Percentiles rank a stretch among this genome's conserved stretches.
These are phyloP conservation scores for Pteria penguin DNA, from an alignment of 2,888 invertebrate genomes.

Conservation along the genomic window DNA sequence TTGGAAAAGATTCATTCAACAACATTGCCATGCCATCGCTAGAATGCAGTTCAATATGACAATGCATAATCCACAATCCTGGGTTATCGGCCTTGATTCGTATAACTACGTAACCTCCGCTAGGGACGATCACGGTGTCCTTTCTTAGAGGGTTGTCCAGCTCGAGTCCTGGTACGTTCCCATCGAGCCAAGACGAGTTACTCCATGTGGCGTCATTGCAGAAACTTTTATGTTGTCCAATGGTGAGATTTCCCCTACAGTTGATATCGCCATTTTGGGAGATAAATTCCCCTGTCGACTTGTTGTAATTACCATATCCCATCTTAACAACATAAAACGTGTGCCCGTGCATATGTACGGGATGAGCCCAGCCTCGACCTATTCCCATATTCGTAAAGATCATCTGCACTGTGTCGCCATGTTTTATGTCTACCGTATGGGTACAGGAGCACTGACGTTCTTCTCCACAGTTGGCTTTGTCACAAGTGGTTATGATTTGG, in stretches of 20 bases:
- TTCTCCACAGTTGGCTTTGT: conserved; percentile 52
- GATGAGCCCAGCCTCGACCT: conserved; percentile 71
- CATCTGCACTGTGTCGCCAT: conserved; percentile 67
- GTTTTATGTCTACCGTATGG: conserved; percentile 52
- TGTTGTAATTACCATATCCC: conserved; percentile 61
- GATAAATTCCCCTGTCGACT: conserved; percentile 33
- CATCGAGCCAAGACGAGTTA: conserved; percentile 64
- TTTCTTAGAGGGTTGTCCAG: conserved; percentile 66
- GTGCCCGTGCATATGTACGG: conserved; percentile 76
- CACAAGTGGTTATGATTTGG: conserved; percentile 58
- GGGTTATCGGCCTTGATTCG: conserved; percentile 75
- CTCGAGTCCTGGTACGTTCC: conserved; percentile 64
- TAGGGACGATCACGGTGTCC: conserved; percentile 75
- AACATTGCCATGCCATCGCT: conserved; percentile 74
- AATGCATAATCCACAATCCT: conserved; percentile 75
- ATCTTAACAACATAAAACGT: conserved; percentile 74
- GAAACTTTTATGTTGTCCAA: conserved; percentile 41
- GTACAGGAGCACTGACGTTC: conserved; percentile 64
- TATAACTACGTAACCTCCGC: conserved; percentile 76
- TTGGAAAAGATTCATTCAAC: conserved; percentile 66
- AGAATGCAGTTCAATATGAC: conserved; percentile 73
- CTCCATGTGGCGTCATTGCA: conserved; percentile 72
- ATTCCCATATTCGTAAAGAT: conserved; percentile 67
- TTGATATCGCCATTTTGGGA: conserved; percentile 44
- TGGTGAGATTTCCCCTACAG: conserved; percentile 41